Percentiles rank a stretch among this genome's conserved stretches.
Evolutionary conservation across 2,888 invertebrate species (phyloP).

Genomic region (Andrena praecox): DNA sequence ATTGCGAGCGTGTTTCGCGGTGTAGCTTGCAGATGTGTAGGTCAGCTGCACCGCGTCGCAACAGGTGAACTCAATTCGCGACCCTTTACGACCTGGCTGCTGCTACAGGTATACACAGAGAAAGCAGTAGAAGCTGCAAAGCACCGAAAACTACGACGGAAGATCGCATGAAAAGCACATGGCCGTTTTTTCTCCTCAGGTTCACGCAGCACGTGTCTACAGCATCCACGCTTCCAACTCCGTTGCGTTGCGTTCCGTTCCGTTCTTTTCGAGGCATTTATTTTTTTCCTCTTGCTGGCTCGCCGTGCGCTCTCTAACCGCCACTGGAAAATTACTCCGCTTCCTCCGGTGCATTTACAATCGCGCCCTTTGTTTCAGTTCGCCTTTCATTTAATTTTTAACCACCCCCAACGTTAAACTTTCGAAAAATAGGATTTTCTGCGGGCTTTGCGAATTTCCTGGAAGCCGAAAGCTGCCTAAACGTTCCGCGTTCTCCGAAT

Average conservation of each 20-base stretch:
- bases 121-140: background rate
- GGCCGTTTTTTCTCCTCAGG: conserved; percentile 15
- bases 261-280: conserved; percentile 39
- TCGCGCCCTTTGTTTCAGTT: conserved; percentile 9
- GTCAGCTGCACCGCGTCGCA: conserved; percentile 57
- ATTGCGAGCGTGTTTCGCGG: background rate
- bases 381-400: conserved; percentile 28
- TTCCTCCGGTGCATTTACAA: conserved; percentile 45
- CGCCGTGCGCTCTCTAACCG: background rate
- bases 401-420: background rate
- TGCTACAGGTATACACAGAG: conserved; percentile 41
- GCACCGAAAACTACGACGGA: conserved; percentile 46
- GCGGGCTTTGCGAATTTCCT: background rate
- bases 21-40: conserved; percentile 22
- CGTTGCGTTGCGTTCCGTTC: background rate
- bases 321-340: conserved; percentile 35
- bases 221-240: background rate
- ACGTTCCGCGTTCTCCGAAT: background rate
- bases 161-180: conserved; percentile 42
- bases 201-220: conserved; percentile 22
- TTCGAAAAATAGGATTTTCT: background rate
- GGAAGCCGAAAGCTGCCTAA: background rate
- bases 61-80: conserved; percentile 73
- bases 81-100: conserved; percentile 68
- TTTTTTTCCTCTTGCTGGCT: background rate